Evolutionary conservation across 2,797 vertebrate species (phyloP).

Genomic region (Ara ararauna): DNA sequence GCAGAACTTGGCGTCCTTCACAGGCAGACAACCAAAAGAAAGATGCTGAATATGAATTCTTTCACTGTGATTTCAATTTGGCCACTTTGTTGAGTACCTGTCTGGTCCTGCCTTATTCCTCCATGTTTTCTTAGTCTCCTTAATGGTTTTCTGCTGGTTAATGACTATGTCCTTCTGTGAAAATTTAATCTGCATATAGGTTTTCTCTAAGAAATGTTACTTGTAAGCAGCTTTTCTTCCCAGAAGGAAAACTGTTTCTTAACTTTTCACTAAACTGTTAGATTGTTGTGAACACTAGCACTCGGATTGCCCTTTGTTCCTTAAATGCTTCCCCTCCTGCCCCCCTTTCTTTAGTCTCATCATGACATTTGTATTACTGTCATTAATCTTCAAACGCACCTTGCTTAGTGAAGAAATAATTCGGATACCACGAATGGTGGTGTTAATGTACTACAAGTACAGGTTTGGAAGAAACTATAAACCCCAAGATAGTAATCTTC

Average conservation of each 20-base stretch:
- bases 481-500: not conserved
- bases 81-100: not conserved
- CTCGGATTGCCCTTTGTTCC: not conserved
- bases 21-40: not conserved
- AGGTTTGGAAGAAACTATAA: constrained; percentile 6
- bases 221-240: not conserved
- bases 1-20: not conserved
- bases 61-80: not conserved
- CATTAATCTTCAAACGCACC: not conserved
- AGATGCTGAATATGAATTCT: not conserved
- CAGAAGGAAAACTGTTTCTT: not conserved
- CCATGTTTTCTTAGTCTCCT: not conserved
- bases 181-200: not conserved
- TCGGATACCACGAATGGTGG: not conserved
- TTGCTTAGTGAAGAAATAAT: not conserved
- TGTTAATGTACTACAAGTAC: not conserved
- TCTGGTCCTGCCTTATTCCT: not conserved
- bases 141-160: not conserved
- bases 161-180: not conserved
- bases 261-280: not conserved
- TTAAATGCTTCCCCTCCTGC: not conserved
- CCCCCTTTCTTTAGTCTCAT: not conserved
- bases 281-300: not conserved
- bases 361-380: not conserved
- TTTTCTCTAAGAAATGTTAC: not conserved